Evolutionary conservation across 2,113 vertebrate species (phyloP), one percentile per base, ranked within the genome.

Genomic region (Carassius gibelio): DNA sequence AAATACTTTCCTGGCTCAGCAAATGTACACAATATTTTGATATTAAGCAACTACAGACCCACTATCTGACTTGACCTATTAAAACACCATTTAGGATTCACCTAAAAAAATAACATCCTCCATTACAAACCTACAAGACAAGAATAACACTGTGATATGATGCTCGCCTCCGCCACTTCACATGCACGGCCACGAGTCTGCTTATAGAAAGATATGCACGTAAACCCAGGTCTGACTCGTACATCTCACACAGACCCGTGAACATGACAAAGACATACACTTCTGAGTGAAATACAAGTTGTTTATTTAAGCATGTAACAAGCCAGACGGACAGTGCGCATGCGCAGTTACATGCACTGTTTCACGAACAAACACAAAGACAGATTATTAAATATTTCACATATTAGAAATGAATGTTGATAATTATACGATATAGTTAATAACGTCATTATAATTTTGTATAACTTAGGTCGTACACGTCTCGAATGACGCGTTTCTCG

Each of bases 151-250:
- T 21, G 1, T 59, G 48, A 42, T 48, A 21, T 77, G 21, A 45
- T 1, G 13, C 36, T n/a, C 59, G n/a, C 71, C 71, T 74, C 75
- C 45, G 23, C 26, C 15, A 50, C 13, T 21, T 26, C 79, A 81
- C 79, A 69, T 81, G 80, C 80, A 81, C 62, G 4, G 62, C 17
- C 62, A 81, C 80, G 80, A 81, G 80, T 81, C 17, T 36, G 15
- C 23, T 5, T 11, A 66, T 3, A 81, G 23, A 50, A 48, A 81
- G 61, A 81, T 14, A 21, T 8, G 7, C 13, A 8, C n/a, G 17
- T 21, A n/a, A 52, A 36, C 5, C 13, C 17, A n/a, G 0, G 21
- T 5, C 5, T 3, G 26, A 30, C 14, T 8, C 0, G 26, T 50
- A 0, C 1, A 52, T 21, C 8, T 81, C 0, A 13, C 38, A 68